A percentile compares a stretch with the other conserved stretches of the same genome.
Conservation (phyloP, 2,113 vertebrate genomes). For the Ailurus styani region DNA sequence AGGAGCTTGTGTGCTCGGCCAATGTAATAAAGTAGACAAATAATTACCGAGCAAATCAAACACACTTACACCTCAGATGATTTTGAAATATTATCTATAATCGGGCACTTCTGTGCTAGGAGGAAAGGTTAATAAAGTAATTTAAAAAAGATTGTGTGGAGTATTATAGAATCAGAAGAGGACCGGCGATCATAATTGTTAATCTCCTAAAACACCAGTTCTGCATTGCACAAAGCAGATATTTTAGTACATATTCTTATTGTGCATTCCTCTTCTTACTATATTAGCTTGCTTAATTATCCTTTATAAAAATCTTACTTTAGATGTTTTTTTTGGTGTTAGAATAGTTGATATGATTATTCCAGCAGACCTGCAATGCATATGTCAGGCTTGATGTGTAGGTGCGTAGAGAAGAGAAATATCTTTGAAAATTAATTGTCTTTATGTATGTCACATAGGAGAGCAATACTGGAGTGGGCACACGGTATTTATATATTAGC, state of each 20-base stretch:
- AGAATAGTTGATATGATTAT: constrained; percentile 68
- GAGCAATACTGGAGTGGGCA: neutral
- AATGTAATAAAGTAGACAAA: constrained; percentile 89
- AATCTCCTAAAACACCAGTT: constrained; percentile 85
- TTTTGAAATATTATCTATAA: constrained; percentile 91
- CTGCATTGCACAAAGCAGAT: constrained; percentile 75
- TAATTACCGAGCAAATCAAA: constrained; percentile 89
- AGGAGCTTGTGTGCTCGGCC: constrained; percentile 82
- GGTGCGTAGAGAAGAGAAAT: neutral
- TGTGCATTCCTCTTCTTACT: constrained; percentile 78
- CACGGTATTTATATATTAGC: neutral
- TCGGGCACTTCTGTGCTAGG: constrained; percentile 88
- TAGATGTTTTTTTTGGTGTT: constrained; percentile 40
- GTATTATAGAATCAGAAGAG: constrained; percentile 87
- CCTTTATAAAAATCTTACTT: constrained; percentile 75
- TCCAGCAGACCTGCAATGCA: constrained; percentile 41
- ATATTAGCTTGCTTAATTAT: constrained; percentile 81
- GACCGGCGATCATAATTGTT: constrained; percentile 86
- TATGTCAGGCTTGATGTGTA: constrained; percentile 41
- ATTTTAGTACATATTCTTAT: constrained; percentile 78
- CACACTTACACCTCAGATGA: constrained; percentile 87
- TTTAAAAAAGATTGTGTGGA: constrained; percentile 89
- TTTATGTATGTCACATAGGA: neutral
- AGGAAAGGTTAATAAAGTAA: constrained; percentile 91
- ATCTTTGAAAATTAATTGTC: constrained; percentile 40